A percentile compares a stretch with the other conserved stretches of the same genome.
These are phyloP conservation scores for Sylvicola fuscatus DNA, from an alignment of 2,888 invertebrate genomes.

Conservation along the genomic window DNA sequence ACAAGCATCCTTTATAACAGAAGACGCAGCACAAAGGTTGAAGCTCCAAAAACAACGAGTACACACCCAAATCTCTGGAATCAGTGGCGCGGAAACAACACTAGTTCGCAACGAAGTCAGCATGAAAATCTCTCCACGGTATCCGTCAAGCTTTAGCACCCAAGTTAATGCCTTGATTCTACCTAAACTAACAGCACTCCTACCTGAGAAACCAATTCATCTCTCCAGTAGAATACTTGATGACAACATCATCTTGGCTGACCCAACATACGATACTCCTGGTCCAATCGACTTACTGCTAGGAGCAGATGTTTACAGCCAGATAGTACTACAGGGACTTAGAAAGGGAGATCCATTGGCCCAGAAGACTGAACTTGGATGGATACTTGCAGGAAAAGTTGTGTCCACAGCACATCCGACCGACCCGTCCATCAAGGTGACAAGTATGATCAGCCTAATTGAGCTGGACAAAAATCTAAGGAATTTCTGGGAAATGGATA, in stretches of 20 bases:
- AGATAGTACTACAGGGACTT: background rate
- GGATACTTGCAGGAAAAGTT: background rate
- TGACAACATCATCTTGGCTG: too few species aligned
- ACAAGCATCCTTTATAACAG: background rate
- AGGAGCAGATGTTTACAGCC: background rate
- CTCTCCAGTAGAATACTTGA: too few species aligned
- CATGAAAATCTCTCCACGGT: too few species aligned
- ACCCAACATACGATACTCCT: too few species aligned
- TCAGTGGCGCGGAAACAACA: background rate
- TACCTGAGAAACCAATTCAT: too few species aligned
- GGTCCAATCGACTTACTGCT: background rate
- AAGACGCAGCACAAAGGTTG: background rate
- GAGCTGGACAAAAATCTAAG: background rate
- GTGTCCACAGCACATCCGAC: too few species aligned
- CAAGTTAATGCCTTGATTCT: too few species aligned
- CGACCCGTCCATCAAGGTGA: too few species aligned
- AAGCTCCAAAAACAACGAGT: background rate
- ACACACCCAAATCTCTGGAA: background rate
- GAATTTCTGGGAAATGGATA: constrained; percentile 1
- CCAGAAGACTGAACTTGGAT: background rate
- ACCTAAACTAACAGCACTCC: too few species aligned
- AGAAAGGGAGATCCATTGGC: background rate
- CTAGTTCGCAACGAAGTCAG: too few species aligned
- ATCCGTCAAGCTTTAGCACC: too few species aligned
- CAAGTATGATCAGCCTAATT: too few species aligned